Evolutionary conservation across 2,113 vertebrate species (phyloP).

Genomic region (Ammodytes dubius): DNA sequence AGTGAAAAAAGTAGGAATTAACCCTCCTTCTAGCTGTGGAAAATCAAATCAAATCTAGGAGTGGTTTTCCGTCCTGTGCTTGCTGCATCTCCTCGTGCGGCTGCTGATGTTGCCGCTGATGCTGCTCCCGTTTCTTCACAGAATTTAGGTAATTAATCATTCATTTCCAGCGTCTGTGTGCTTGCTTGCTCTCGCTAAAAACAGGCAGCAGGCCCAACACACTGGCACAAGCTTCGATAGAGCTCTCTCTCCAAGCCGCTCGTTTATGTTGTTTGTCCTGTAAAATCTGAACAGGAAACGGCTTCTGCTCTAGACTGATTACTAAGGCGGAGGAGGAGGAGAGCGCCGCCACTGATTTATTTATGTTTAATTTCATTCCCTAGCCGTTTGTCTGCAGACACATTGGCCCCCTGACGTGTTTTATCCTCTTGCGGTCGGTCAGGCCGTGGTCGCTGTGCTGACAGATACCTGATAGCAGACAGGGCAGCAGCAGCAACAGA

Average conservation of each 20-base stretch:
- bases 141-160: slow-evolving; percentile 71
- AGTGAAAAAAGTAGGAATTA: background rate
- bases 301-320: slow-evolving; percentile 44
- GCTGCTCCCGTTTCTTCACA: slow-evolving; percentile 32
- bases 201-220: slow-evolving; percentile 28
- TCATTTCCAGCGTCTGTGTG: slow-evolving; percentile 64
- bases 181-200: slow-evolving; percentile 12
- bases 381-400: slow-evolving; percentile 18
- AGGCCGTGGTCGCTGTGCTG: slow-evolving; percentile 13
- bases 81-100: background rate
- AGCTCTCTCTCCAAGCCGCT: slow-evolving; percentile 33
- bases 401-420: slow-evolving; percentile 36
- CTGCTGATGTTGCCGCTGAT: slow-evolving; percentile 28
- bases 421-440: slow-evolving; percentile 7
- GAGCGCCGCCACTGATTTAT: slow-evolving; percentile 42
- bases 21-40: background rate
- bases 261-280: slow-evolving; percentile 64
- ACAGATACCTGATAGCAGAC: slow-evolving; percentile 17
- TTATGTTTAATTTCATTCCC: slow-evolving; percentile 28
- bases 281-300: slow-evolving; percentile 41
- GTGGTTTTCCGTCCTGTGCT: slow-evolving; percentile 17
- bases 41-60: slow-evolving; percentile 30
- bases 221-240: slow-evolving; percentile 21
- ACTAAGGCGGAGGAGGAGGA: slow-evolving; percentile 11
- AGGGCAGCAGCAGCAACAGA: background rate